Conservation (phyloP, 2,797 vertebrate species). For the Takifugu rubripes region DNA sequence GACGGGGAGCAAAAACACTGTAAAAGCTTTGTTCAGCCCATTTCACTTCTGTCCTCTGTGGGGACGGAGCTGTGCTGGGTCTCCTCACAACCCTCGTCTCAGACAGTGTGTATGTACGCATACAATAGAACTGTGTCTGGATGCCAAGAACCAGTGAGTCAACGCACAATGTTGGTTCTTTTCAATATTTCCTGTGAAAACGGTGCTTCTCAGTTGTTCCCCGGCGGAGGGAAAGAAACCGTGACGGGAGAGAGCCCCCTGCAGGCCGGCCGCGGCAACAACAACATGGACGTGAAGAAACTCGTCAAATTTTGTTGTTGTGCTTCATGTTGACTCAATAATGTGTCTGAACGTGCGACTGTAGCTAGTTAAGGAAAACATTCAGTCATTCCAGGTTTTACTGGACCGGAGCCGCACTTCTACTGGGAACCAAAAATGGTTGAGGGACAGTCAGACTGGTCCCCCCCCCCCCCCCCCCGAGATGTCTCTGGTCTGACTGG, state of each 20-base stretch:
- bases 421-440: no score
- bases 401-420: no score
- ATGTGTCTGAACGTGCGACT: no score
- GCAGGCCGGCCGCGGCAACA: neutral
- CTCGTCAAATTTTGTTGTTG: no score
- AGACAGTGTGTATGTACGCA: slow-evolving; percentile 28
- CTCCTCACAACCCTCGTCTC: slow-evolving; percentile 23
- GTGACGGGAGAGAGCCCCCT: slow-evolving; percentile 24
- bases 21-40: slow-evolving; percentile 11
- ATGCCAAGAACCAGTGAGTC: slow-evolving; percentile 24
- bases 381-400: no score
- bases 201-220: neutral
- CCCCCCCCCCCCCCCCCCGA: neutral
- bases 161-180: slow-evolving; percentile 11
- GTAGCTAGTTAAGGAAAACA: no score
- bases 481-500: slow-evolving; percentile 6
- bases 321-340: no score
- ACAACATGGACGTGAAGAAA: neutral
- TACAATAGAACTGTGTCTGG: slow-evolving; percentile 26
- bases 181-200: no score
- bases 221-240: slow-evolving; percentile 8
- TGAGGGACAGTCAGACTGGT: neutral
- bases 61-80: no score
- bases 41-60: slow-evolving; percentile 15
- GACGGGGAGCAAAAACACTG: slow-evolving; percentile 50